A percentile compares a stretch with the other conserved stretches of the same genome.
Evolutionary conservation across 2,113 vertebrate species (phyloP).

Genomic region (Campylomormyrus tamandua): DNA sequence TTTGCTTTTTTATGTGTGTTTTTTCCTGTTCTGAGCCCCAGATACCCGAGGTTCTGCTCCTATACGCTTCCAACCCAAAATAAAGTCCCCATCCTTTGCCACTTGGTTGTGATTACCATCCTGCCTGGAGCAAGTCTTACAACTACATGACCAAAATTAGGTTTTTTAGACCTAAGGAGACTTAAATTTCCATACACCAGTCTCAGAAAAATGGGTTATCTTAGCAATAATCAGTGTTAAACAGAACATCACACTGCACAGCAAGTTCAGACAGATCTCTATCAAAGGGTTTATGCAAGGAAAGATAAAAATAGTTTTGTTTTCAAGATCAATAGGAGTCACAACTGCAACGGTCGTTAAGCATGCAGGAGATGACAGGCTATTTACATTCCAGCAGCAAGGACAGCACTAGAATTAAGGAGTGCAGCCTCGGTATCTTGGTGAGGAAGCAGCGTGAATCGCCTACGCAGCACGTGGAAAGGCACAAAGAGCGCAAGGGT

Average conservation of each 20-base stretch:
- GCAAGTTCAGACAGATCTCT: background rate
- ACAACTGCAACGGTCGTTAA: background rate
- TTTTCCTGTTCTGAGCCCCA: background rate
- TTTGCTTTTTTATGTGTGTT: background rate
- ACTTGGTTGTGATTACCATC: background rate
- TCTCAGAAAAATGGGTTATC: conserved; percentile 6
- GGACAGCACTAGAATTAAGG: background rate
- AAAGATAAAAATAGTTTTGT: background rate
- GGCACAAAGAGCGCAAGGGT: background rate
- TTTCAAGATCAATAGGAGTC: background rate
- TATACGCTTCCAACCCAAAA: background rate
- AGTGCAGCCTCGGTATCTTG: background rate
- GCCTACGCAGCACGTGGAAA: background rate
- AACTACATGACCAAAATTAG: background rate
- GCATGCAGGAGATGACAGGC: background rate
- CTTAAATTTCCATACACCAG: background rate
- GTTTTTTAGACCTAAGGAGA: background rate
- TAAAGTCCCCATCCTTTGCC: background rate
- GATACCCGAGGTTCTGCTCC: background rate
- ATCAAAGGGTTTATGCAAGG: background rate
- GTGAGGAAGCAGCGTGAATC: background rate
- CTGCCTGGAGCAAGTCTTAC: background rate
- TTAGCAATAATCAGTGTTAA: background rate
- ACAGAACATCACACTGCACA: background rate
- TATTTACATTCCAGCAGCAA: conserved; percentile 4